Percentiles rank a stretch among this genome's conserved stretches.
Conservation (phyloP, 2,113 vertebrate genomes). For the Cavia porcellus region DNA sequence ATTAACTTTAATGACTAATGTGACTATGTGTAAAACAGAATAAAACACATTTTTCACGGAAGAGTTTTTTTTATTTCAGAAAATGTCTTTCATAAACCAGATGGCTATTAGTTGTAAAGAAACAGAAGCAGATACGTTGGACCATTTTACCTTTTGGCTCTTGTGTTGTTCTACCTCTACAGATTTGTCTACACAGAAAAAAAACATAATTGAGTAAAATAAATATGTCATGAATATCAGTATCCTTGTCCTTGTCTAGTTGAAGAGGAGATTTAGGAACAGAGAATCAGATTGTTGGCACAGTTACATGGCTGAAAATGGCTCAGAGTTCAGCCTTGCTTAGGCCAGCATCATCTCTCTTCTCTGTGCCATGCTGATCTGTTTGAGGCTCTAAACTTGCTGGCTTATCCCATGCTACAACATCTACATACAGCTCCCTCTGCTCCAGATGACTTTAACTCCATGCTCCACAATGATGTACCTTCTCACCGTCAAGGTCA, state of each 20-base stretch:
- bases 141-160: background rate
- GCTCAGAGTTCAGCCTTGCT: background rate
- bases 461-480: background rate
- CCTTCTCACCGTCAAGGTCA: background rate
- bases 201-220: background rate
- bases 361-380: background rate
- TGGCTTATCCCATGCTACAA: background rate
- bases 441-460: background rate
- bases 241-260: background rate
- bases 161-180: background rate
- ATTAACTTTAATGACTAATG: background rate
- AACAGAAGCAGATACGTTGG: background rate
- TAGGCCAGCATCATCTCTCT: background rate
- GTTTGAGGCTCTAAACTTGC: background rate
- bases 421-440: background rate
- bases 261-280: background rate
- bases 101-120: background rate
- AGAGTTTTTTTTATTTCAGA: constrained; percentile 5
- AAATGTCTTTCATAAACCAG: background rate
- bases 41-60: background rate
- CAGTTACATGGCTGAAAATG: background rate
- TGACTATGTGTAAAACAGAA: background rate
- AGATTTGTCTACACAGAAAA: background rate
- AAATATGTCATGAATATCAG: background rate
- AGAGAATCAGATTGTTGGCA: background rate